Conservation (phyloP, 2,888 invertebrate genomes). For the Clunio marinus region DNA sequence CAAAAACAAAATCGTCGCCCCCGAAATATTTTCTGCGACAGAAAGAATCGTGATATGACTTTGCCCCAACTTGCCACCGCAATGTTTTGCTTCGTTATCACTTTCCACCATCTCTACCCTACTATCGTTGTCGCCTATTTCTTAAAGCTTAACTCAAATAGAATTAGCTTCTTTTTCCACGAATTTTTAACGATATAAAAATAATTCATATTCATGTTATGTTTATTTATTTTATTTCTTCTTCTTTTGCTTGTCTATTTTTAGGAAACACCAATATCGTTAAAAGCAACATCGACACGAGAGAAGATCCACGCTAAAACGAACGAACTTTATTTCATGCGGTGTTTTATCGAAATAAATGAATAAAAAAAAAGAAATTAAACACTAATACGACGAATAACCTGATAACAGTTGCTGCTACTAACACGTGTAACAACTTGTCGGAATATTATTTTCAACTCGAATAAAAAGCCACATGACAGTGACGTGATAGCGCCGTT, state of each 20-base stretch:
- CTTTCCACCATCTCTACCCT: too few species aligned
- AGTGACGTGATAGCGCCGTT: neutral
- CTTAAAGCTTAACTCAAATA: too few species aligned
- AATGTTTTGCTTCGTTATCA: too few species aligned
- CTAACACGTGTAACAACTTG: neutral
- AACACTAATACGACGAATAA: neutral
- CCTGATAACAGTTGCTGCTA: neutral
- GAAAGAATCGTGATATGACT: too few species aligned
- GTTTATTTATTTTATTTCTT: too few species aligned
- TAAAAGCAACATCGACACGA: neutral
- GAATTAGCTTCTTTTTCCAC: too few species aligned
- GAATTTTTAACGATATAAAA: neutral
- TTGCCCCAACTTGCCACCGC: too few species aligned
- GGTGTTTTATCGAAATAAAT: neutral
- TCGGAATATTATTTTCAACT: too few species aligned
- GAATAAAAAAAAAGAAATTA: neutral
- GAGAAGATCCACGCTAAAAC: neutral
- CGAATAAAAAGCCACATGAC: conserved; percentile 8
- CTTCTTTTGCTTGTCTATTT: neutral
- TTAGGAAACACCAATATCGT: conserved; percentile 32
- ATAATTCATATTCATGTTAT: too few species aligned
- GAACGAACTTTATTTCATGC: neutral
- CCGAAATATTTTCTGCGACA: too few species aligned
- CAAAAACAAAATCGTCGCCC: neutral
- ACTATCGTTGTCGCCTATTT: too few species aligned